phyloP scores from a whole-genome alignment of 2,888 invertebrate species.

The Choristoneura rosaceana region DNA sequence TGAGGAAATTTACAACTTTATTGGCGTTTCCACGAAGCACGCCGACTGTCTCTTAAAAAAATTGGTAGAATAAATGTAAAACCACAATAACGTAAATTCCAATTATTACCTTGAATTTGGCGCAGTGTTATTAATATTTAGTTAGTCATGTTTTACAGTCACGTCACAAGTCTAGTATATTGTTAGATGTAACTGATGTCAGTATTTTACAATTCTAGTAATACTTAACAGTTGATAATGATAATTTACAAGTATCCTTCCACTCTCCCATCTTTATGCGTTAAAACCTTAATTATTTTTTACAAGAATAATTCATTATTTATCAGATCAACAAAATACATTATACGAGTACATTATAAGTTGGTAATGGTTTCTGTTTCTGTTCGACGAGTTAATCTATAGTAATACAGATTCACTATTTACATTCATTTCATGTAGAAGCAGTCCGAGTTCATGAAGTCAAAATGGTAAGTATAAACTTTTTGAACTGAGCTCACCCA shows the following conservation, averaged over 20 bases:
- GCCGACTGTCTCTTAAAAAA: too few relatives aligned
- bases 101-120: too few relatives aligned
- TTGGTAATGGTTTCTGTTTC: slow-evolving; percentile 16
- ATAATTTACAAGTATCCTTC: not conserved
- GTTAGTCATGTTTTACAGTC: too few relatives aligned
- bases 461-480: too few relatives aligned
- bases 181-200: not conserved
- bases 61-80: too few relatives aligned
- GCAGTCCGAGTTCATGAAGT: not conserved
- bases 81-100: too few relatives aligned
- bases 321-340: slow-evolving; percentile 1
- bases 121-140: too few relatives aligned
- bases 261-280: not conserved
- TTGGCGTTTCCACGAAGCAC: too few relatives aligned
- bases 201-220: not conserved
- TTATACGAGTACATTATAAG: too few relatives aligned
- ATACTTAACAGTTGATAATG: not conserved
- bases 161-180: not conserved
- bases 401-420: not conserved
- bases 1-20: too few relatives aligned
- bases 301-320: not conserved
- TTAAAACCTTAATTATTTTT: not conserved
- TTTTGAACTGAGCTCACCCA: too few relatives aligned
- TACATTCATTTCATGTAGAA: not conserved
- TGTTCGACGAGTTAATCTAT: not conserved